These are phyloP conservation scores for Diarsia mendica DNA, from an alignment of 2,888 invertebrate species.

Conservation along the genomic window DNA sequence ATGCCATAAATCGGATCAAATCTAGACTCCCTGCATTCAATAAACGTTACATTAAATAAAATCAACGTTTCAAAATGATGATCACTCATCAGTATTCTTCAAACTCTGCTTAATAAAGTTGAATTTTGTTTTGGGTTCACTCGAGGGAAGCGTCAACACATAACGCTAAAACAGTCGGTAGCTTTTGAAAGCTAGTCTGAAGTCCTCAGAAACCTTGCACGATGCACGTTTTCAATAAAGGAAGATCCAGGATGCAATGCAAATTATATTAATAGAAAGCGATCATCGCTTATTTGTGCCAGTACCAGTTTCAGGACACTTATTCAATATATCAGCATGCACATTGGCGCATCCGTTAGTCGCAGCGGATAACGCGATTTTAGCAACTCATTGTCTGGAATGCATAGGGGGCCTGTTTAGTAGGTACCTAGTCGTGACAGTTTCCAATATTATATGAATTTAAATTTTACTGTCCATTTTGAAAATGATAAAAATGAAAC, in stretches of 20 bases:
- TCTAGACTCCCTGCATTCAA: neutral
- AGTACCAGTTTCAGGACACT: slow-evolving; percentile 27
- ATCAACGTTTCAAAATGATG: neutral
- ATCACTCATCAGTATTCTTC: neutral
- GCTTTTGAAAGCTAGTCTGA: neutral
- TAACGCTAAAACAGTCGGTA: neutral
- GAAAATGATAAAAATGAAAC: neutral
- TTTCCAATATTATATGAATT: neutral
- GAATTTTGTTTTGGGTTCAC: neutral
- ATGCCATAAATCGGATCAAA: neutral
- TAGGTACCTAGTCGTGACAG: neutral
- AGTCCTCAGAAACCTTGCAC: neutral
- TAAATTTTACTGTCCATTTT: neutral
- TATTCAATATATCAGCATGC: slow-evolving; percentile 42
- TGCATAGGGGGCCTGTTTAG: neutral
- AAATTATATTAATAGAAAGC: slow-evolving; percentile 18
- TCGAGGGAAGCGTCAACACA: neutral
- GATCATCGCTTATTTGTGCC: slow-evolving; percentile 14
- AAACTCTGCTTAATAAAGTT: neutral
- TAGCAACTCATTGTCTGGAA: neutral
- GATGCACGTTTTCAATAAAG: neutral
- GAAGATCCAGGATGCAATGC: slow-evolving; percentile 1
- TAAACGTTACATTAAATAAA: neutral
- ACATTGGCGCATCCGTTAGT: slow-evolving; percentile 15
- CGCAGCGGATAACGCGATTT: neutral